These are phyloP conservation scores for Iselma pallidipennis DNA, from an alignment of 2,888 invertebrate species.

Conservation along the genomic window DNA sequence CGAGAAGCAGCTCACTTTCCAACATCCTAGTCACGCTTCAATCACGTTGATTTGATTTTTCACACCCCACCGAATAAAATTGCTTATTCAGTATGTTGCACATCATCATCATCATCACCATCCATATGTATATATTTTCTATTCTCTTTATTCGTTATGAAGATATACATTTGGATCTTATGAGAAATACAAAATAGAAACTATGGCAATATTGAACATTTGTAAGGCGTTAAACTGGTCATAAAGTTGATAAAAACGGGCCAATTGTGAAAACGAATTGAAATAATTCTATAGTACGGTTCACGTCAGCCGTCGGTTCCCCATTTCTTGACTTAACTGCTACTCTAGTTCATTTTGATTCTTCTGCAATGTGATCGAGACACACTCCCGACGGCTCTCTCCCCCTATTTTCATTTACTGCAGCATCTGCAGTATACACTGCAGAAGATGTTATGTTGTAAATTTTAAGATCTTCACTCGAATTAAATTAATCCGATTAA, in stretches of 20 bases:
- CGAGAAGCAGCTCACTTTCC: conserved; percentile 8
- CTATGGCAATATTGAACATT: conserved; percentile 44
- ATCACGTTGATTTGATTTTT: conserved; percentile 48
- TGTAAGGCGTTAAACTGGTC: conserved; percentile 43
- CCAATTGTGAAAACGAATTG: conserved; percentile 32
- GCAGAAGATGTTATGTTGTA: conserved; percentile 10
- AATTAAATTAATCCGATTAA: conserved; percentile 4
- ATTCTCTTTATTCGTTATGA: conserved; percentile 31
- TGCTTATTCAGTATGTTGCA: conserved; percentile 48
- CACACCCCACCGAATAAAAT: conserved; percentile 47
- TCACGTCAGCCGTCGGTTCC: too few species aligned
- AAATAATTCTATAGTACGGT: too few species aligned
- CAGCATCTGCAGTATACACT: conserved; percentile 28
- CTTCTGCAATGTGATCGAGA: conserved; percentile 6
- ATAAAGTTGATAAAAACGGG: conserved; percentile 46
- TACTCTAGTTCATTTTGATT: conserved; percentile 4
- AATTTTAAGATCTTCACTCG: not conserved
- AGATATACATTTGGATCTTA: conserved; percentile 25
- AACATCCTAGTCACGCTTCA: conserved; percentile 41
- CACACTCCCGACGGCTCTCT: too few species aligned
- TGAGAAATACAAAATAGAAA: conserved; percentile 27
- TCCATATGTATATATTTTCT: conserved; percentile 17
- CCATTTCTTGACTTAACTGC: conserved; percentile 20
- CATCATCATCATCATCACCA: conserved; percentile 16
- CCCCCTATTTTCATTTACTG: conserved; percentile 14